Base-by-base conservation (phyloP, 1,140 invertebrate genomes). In the Coelopa frigida region DNA sequence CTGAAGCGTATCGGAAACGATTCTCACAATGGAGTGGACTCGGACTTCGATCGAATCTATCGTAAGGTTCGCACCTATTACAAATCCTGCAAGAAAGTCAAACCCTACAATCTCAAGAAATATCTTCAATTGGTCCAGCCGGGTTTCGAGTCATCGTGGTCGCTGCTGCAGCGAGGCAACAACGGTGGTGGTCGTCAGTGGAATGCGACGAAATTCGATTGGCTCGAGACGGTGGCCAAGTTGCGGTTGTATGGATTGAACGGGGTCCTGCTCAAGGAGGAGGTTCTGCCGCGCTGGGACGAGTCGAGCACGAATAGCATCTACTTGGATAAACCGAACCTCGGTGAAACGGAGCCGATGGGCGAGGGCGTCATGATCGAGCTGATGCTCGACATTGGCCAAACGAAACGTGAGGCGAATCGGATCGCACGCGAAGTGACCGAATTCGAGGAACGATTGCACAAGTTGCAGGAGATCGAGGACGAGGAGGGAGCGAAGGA, bases 61-160 rank as follows among this genome's bases (percentile, higher is more conserved):
- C 46, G 59, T 20, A 53, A 58, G 33, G 52, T 62, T 49, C 49
- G 59, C 0, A 50, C 42, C 2, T 66, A 66, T 22, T 67, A 66
- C 33, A 57, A 59, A 7, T 52, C 62, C 21, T 67, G 63, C 20
- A 66, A 66, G 23, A 61, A 61, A 3, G 50, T 67, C 5, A 66
- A 66, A 33, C 62, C 60, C 0, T 66, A 66, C 18, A 66, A 66
- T 51, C 43, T 67, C 0, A 67, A 66, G n/a, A 63, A 66, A 31
- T 67, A 63, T 49, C 44, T 67, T 27, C 50, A 56, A 26, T 37
- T 63, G 3, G 31, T 67, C 27, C 51, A 51, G 6, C 58, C 63
- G 1, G 36, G 46, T 1, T 60, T 51, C n/a, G 48, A 32, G 0
- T 49, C 53, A 1, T 33, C 48, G 35, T 67, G 63, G 62, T 58